These are phyloP conservation scores for Patella vulgata DNA, from an alignment of 1,140 invertebrate genomes.

Conservation along the genomic window DNA sequence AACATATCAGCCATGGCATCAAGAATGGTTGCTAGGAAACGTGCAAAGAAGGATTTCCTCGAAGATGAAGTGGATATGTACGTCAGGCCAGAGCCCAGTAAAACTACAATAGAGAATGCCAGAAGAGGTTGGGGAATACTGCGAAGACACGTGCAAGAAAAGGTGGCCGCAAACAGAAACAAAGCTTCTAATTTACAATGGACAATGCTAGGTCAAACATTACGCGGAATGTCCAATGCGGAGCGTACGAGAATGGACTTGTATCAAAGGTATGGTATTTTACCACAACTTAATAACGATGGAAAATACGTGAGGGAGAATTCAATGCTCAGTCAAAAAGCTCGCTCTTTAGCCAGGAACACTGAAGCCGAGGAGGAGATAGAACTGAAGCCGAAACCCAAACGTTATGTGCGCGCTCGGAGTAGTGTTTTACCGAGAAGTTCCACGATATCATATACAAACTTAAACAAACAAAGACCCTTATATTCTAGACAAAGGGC, in stretches of 20 bases:
- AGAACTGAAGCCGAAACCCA: too few relatives aligned
- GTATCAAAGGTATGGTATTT: constrained; percentile 46
- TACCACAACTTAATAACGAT: constrained; percentile 32
- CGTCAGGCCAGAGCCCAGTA: constrained; percentile 2
- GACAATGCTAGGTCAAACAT: constrained; percentile 38
- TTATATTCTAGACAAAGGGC: too few relatives aligned
- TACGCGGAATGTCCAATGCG: constrained; percentile 28
- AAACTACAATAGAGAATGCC: constrained; percentile 31
- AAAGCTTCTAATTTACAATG: constrained; percentile 32
- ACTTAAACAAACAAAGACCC: too few relatives aligned
- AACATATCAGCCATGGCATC: constrained; percentile 23
- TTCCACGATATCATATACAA: too few relatives aligned
- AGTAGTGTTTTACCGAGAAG: too few relatives aligned
- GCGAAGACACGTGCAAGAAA: constrained; percentile 34
- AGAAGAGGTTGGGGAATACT: constrained; percentile 40
- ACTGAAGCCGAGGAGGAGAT: too few relatives aligned
- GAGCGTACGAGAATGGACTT: constrained; percentile 39
- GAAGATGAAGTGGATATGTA: constrained; percentile 7
- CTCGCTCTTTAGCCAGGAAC: constrained; percentile 5
- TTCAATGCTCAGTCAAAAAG: constrained; percentile 46
- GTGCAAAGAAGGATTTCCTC: constrained; percentile 7
- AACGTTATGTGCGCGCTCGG: too few relatives aligned
- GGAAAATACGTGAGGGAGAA: constrained; percentile 39
- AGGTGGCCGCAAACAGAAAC: constrained; percentile 22
- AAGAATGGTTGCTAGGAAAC: constrained; percentile 17